Evolutionary conservation across 2,797 vertebrate genomes (phyloP).

Genomic region (Ceyx erithaca): DNA sequence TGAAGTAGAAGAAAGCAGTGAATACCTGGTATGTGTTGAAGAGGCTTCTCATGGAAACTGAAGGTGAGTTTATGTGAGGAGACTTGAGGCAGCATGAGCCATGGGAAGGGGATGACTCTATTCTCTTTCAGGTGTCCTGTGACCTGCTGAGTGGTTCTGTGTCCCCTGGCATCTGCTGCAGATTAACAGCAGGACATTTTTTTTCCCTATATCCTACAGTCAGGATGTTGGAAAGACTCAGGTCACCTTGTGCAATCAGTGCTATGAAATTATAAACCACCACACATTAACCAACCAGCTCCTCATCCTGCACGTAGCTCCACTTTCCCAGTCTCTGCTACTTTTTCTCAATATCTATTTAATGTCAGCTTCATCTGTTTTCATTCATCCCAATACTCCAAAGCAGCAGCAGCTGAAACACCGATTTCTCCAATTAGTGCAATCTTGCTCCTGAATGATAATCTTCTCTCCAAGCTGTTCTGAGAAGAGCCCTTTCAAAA

Average conservation of each 20-base stretch:
- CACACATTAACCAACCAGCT: background rate
- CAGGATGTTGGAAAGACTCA: background rate
- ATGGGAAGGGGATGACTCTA: background rate
- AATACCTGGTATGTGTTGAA: accelerated
- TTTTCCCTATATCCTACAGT: accelerated
- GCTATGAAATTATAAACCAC: accelerated
- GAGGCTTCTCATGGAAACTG: accelerated
- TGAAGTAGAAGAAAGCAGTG: background rate
- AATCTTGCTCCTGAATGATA: constrained; percentile 17
- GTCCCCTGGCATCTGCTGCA: background rate
- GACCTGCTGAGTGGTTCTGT: accelerated
- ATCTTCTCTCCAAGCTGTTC: constrained; percentile 30
- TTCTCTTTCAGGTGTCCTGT: background rate
- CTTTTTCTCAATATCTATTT: background rate
- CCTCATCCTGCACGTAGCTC: background rate
- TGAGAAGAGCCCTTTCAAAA: constrained; percentile 2
- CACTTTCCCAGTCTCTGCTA: background rate
- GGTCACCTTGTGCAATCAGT: background rate
- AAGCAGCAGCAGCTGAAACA: constrained; percentile 57
- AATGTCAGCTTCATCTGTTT: constrained; percentile 27
- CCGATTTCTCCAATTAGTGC: constrained; percentile 63
- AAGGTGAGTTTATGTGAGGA: background rate
- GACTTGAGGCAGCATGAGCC: accelerated
- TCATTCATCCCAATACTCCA: constrained; percentile 14
- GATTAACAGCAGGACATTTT: accelerated